These are phyloP conservation scores for Anabas testudineus DNA, from an alignment of 2,797 vertebrate species.

Conservation along the genomic window DNA sequence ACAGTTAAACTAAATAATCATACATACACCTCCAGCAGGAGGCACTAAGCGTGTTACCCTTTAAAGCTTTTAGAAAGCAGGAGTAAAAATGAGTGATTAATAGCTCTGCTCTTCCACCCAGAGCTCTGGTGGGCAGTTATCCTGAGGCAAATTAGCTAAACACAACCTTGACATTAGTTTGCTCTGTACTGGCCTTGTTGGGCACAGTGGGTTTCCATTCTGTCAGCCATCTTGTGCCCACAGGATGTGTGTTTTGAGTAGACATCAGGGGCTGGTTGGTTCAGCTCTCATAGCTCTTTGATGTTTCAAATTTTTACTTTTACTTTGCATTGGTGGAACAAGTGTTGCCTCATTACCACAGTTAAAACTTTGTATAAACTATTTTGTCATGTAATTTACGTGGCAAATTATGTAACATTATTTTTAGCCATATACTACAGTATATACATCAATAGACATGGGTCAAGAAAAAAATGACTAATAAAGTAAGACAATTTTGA, in stretches of 20 bases:
- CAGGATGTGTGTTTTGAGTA: constrained; percentile 24
- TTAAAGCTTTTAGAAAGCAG: background rate
- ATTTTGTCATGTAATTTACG: background rate
- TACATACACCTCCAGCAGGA: constrained; percentile 14
- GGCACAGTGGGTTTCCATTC: constrained; percentile 25
- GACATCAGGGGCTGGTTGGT: background rate
- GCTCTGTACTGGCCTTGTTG: constrained; percentile 33
- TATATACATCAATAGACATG: too few species aligned
- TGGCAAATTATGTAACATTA: too few species aligned
- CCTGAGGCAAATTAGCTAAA: constrained; percentile 57
- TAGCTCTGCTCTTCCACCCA: constrained; percentile 38
- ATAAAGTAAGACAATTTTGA: background rate
- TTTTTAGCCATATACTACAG: too few species aligned
- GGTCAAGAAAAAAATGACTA: background rate
- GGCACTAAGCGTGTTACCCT: constrained; percentile 4
- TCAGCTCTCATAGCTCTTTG: background rate
- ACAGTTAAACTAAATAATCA: background rate
- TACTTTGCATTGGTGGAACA: background rate
- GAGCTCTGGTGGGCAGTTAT: constrained; percentile 27
- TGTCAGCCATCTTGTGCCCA: constrained; percentile 36
- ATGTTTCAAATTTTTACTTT: background rate
- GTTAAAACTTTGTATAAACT: background rate
- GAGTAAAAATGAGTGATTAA: constrained; percentile 8
- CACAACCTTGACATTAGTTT: constrained; percentile 57
- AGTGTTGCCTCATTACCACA: too few species aligned